phyloP scores from a whole-genome alignment of 2,888 invertebrate species.

The Campoplex nolae region DNA sequence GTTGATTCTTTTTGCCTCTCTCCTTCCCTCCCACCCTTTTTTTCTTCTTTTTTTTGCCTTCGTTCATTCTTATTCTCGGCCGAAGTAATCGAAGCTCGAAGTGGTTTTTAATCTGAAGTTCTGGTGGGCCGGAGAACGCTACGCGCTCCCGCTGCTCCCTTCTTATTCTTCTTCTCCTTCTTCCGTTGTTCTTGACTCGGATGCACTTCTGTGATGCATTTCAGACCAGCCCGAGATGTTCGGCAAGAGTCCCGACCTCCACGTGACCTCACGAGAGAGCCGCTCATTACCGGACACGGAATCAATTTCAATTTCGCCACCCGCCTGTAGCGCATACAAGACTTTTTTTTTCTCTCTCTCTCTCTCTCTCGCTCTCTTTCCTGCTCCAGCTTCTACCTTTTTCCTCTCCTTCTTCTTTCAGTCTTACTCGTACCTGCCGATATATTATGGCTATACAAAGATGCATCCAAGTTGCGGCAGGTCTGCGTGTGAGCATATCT shows the following conservation, averaged over 20 bases:
- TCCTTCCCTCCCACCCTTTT: background rate
- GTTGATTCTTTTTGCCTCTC: background rate
- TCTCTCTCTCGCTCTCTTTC: constrained; percentile 24
- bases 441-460: constrained; percentile 48
- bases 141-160: constrained; percentile 49
- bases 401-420: background rate
- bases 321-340: constrained; percentile 58
- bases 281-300: constrained; percentile 74
- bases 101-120: constrained; percentile 68
- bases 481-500: constrained; percentile 50
- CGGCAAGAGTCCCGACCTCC: constrained; percentile 64
- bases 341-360: constrained; percentile 14
- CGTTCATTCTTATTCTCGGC: constrained; percentile 57
- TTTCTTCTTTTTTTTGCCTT: constrained; percentile 41
- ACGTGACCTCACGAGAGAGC: constrained; percentile 65
- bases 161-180: constrained; percentile 13
- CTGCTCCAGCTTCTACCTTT: background rate
- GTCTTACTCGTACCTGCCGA: constrained; percentile 12
- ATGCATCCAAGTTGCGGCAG: constrained; percentile 63
- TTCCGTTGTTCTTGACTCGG: constrained; percentile 16
- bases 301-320: constrained; percentile 79
- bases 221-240: constrained; percentile 49
- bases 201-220: constrained; percentile 62
- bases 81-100: constrained; percentile 68
- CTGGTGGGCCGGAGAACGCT: constrained; percentile 44